Conservation (phyloP, 2,113 vertebrate species). For the Cranoglanis bouderius region DNA sequence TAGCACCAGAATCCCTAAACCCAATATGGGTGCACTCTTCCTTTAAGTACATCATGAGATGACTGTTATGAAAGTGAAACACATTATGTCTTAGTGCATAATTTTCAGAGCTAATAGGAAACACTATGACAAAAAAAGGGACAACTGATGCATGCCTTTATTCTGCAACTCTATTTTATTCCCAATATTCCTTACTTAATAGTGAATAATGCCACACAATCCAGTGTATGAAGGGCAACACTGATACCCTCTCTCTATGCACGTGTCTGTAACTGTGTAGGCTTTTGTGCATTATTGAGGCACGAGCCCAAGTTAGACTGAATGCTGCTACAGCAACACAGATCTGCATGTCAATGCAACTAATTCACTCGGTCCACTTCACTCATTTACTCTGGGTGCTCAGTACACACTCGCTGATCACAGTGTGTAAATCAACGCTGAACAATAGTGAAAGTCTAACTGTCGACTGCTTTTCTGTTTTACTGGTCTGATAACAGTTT, state of each 20-base stretch:
- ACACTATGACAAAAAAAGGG: background rate
- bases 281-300: constrained; percentile 17
- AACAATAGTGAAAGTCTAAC: background rate
- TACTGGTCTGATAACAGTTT: background rate
- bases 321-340: background rate
- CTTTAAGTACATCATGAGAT: background rate
- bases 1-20: background rate
- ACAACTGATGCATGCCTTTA: background rate
- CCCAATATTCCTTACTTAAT: background rate
- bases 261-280: background rate
- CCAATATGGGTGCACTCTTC: background rate
- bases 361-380: background rate
- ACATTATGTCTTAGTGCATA: background rate
- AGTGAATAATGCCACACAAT: background rate
- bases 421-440: background rate
- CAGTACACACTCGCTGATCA: background rate
- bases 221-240: background rate
- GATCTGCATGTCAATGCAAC: constrained; percentile 10
- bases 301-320: constrained; percentile 16
- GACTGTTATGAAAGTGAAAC: background rate
- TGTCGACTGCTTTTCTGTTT: background rate
- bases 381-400: constrained; percentile 7
- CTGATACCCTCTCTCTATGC: background rate
- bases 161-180: background rate
- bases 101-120: background rate